A percentile compares a stretch with the other conserved stretches of the same genome.
Conservation (phyloP, 2,113 vertebrate genomes). For the Tragelaphus strepsiceros region DNA sequence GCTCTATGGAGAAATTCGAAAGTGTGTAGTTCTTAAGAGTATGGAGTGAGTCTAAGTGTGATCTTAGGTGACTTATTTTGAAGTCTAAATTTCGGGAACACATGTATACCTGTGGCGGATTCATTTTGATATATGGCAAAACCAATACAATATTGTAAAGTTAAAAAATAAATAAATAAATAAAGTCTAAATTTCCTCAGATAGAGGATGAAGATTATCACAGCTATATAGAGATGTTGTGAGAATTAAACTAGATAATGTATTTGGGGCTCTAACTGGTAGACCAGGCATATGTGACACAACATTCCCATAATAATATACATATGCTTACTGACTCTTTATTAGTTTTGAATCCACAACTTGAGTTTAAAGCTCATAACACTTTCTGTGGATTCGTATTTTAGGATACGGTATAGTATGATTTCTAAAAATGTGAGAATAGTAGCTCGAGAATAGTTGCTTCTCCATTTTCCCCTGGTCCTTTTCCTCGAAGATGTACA, state of each 20-base stretch:
- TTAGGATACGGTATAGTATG: background rate
- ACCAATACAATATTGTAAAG: too few relatives aligned
- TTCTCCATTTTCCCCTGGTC: background rate
- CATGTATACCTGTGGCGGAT: too few relatives aligned
- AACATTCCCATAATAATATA: background rate
- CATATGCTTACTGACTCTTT: background rate
- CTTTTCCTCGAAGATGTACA: background rate
- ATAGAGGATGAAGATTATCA: background rate
- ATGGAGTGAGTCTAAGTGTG: background rate
- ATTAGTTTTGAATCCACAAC: slow-evolving; percentile 1
- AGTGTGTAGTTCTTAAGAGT: background rate
- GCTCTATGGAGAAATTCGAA: background rate
- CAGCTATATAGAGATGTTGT: background rate
- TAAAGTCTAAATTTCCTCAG: background rate
- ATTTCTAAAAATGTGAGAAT: background rate
- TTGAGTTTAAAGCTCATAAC: background rate
- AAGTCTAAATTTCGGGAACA: background rate
- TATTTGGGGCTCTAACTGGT: background rate
- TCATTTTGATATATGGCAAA: too few relatives aligned
- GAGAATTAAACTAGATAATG: background rate
- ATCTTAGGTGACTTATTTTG: background rate
- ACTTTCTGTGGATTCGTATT: background rate
- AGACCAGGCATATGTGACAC: background rate
- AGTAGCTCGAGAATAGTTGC: background rate
- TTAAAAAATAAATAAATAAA: too few relatives aligned